phyloP scores from a whole-genome alignment of 2,113 vertebrate genomes.

The Gymnobelideus leadbeateri region DNA sequence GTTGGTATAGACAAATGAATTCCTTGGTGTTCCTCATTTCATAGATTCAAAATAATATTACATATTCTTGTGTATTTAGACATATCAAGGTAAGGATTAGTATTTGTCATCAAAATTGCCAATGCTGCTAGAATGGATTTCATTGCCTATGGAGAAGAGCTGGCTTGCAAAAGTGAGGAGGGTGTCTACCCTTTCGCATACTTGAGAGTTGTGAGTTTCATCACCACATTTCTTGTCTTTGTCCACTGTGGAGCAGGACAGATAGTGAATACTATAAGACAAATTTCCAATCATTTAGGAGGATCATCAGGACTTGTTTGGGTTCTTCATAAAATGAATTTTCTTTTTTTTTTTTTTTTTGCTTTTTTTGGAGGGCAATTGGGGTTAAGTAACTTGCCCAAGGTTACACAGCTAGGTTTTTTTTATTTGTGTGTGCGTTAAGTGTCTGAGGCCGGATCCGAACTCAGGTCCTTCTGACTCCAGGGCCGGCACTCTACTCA shows the following conservation, averaged over 20 bases:
- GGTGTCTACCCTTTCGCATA: background rate
- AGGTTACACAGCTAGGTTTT: too few relatives aligned
- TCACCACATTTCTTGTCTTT: background rate
- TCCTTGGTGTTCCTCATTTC: background rate
- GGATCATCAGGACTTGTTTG: background rate
- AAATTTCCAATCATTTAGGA: background rate
- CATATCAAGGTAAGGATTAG: background rate
- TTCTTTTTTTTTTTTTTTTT: background rate
- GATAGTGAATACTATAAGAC: background rate
- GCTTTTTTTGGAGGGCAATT: too few relatives aligned
- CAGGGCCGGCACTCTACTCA: too few relatives aligned
- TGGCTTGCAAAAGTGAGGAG: background rate
- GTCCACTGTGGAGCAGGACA: background rate
- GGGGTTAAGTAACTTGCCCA: too few relatives aligned
- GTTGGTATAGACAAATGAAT: background rate
- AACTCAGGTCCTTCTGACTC: too few relatives aligned
- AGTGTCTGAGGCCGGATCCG: too few relatives aligned
- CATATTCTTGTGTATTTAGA: background rate
- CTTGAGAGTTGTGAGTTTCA: background rate
- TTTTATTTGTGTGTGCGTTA: too few relatives aligned
- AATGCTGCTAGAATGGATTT: background rate
- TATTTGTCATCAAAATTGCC: background rate
- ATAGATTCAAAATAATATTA: background rate
- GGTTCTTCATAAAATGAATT: background rate
- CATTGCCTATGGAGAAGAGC: background rate